Evolutionary conservation across 2,888 invertebrate species (phyloP).

Genomic region (Polydrusus tereticollis): DNA sequence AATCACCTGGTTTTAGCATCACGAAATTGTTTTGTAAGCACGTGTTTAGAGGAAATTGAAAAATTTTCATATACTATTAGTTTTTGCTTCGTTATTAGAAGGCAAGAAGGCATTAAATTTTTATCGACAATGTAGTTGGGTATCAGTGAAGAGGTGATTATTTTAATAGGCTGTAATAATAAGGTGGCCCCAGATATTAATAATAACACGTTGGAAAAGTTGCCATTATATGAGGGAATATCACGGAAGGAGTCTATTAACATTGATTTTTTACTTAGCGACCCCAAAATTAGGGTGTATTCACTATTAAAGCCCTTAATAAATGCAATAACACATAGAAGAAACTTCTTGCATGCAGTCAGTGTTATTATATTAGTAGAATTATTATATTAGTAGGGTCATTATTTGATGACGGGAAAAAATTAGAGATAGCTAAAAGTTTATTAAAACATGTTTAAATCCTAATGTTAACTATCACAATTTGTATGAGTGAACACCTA

Average conservation of each 20-base stretch:
- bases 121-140: conserved; percentile 32
- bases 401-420: too few relatives aligned
- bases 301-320: neutral
- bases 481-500: too few relatives aligned
- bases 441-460: too few relatives aligned
- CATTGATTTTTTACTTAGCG: conserved; percentile 18
- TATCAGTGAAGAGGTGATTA: conserved; percentile 34
- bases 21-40: conserved; percentile 15
- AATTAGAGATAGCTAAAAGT: too few relatives aligned
- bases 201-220: conserved; percentile 23
- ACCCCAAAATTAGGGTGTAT: neutral
- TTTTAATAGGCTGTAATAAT: conserved; percentile 32
- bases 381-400: too few relatives aligned
- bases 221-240: conserved; percentile 6
- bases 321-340: too few relatives aligned
- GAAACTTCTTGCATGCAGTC: too few relatives aligned
- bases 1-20: conserved; percentile 21
- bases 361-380: too few relatives aligned
- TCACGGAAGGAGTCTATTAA: conserved; percentile 22
- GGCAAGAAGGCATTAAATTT: conserved; percentile 33
- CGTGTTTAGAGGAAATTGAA: conserved; percentile 33
- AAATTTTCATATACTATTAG: conserved; percentile 27
- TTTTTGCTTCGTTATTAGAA: conserved; percentile 10
- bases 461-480: too few relatives aligned
- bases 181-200: conserved; percentile 23